Conservation (phyloP, 2,797 vertebrate genomes). For the Acrocephalus scirpaceus region DNA sequence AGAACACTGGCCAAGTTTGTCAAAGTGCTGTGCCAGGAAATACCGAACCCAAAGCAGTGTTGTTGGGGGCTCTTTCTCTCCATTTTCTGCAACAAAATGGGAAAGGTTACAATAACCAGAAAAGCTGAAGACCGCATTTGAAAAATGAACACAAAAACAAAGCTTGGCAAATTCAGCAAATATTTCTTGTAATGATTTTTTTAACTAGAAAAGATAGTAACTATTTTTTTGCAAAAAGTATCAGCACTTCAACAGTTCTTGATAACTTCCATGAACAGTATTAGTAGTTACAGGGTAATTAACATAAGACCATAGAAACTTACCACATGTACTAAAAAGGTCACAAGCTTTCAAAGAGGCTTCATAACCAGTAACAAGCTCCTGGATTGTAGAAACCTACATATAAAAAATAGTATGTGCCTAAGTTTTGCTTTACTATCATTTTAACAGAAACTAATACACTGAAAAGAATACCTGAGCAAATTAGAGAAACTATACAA, state of each 20-base stretch:
- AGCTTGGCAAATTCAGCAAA: not conserved
- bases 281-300: not conserved
- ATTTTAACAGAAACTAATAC: not conserved
- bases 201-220: not conserved
- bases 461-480: not conserved
- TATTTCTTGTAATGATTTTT: not conserved
- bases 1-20: conserved; percentile 81
- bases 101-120: not conserved
- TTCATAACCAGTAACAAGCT: conserved; percentile 82
- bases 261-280: not conserved
- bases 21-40: conserved; percentile 83
- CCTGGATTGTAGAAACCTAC: conserved; percentile 80
- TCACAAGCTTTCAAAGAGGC: conserved; percentile 78
- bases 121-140: not conserved
- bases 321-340: conserved; percentile 77
- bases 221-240: not conserved
- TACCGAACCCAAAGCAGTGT: conserved; percentile 82
- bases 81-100: conserved; percentile 75
- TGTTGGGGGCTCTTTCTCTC: conserved; percentile 79
- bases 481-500: not conserved
- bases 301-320: conserved; percentile 38
- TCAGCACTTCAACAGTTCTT: not conserved
- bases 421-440: not conserved
- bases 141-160: not conserved
- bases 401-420: not conserved